Evolutionary conservation across 2,888 invertebrate species (phyloP).

Genomic region (Chloroclysta siterata): DNA sequence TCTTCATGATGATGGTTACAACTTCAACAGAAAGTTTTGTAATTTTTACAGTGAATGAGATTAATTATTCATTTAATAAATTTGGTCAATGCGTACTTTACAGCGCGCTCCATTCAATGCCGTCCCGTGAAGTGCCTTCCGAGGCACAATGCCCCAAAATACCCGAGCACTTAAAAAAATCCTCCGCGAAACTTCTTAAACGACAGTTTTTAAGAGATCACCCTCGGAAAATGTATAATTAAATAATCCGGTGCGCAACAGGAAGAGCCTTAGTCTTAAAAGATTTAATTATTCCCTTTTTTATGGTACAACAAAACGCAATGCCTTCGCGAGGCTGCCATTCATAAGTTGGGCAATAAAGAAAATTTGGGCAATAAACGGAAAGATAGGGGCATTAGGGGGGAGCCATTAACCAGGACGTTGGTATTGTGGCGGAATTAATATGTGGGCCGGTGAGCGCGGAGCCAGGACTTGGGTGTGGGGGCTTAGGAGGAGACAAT

Average conservation of each 20-base stretch:
- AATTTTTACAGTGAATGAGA: background rate
- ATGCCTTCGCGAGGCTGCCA: conserved; percentile 41
- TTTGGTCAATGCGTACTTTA: conserved; percentile 30
- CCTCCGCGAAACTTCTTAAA: conserved; percentile 38
- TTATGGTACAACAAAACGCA: conserved; percentile 47
- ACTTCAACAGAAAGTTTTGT: too few relatives aligned
- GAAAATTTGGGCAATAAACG: conserved; percentile 65
- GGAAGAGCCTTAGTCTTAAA: conserved; percentile 44
- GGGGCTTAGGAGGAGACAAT: background rate
- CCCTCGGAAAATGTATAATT: conserved; percentile 46
- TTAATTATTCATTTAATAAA: conserved; percentile 19
- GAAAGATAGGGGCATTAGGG: conserved; percentile 52
- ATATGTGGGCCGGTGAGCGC: conserved; percentile 50
- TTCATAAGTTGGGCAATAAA: conserved; percentile 65
- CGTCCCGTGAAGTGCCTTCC: conserved; percentile 34
- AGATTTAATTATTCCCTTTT: conserved; percentile 58
- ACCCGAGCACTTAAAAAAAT: conserved; percentile 37
- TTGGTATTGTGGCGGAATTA: conserved; percentile 61
- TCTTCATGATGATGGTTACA: too few relatives aligned
- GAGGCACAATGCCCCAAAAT: conserved; percentile 35
- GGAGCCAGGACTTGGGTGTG: conserved; percentile 16
- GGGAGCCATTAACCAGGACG: conserved; percentile 57
- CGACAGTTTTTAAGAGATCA: conserved; percentile 46
- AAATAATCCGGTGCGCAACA: conserved; percentile 48
- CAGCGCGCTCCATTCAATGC: conserved; percentile 34